These are phyloP conservation scores for Drosophila melanica DNA, from an alignment of 1,140 invertebrate genomes.

Conservation along the genomic window DNA sequence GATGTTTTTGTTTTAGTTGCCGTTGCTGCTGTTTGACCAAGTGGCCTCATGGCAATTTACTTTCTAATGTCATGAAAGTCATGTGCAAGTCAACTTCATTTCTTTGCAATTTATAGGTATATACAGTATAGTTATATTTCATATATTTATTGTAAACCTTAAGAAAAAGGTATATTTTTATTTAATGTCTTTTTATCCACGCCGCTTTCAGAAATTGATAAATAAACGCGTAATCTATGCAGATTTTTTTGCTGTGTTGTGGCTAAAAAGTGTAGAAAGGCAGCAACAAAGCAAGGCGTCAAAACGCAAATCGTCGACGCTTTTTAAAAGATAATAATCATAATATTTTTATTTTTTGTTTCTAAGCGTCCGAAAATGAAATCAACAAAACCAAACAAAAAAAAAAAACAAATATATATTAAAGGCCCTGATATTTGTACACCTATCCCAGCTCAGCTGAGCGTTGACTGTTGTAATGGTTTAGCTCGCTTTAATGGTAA, in stretches of 20 bases:
- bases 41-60: slow-evolving; percentile 81
- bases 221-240: slow-evolving; percentile 64
- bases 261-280: slow-evolving; percentile 11
- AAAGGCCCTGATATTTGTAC: slow-evolving; percentile 14
- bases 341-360: slow-evolving; percentile 38
- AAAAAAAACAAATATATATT: slow-evolving; percentile 18
- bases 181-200: slow-evolving; percentile 55
- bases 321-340: slow-evolving; percentile 55
- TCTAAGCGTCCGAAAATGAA: not conserved
- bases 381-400: slow-evolving; percentile 21
- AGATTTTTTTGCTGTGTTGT: slow-evolving; percentile 48
- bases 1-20: slow-evolving; percentile 23
- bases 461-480: slow-evolving; percentile 34
- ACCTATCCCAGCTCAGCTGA: slow-evolving; percentile 7
- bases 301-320: slow-evolving; percentile 55
- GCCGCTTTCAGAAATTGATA: slow-evolving; percentile 57
- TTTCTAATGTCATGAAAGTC: slow-evolving; percentile 81
- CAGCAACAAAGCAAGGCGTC: slow-evolving; percentile 41
- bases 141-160: not conserved
- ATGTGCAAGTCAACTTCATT: slow-evolving; percentile 72
- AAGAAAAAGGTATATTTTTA: slow-evolving; percentile 39
- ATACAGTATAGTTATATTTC: slow-evolving; percentile 19
- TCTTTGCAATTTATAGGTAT: slow-evolving; percentile 5
- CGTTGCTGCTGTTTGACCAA: slow-evolving; percentile 70
- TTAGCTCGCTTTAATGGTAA: slow-evolving; percentile 34